phyloP scores from a whole-genome alignment of 2,888 invertebrate species.

The Lasioglossum zephyrum region DNA sequence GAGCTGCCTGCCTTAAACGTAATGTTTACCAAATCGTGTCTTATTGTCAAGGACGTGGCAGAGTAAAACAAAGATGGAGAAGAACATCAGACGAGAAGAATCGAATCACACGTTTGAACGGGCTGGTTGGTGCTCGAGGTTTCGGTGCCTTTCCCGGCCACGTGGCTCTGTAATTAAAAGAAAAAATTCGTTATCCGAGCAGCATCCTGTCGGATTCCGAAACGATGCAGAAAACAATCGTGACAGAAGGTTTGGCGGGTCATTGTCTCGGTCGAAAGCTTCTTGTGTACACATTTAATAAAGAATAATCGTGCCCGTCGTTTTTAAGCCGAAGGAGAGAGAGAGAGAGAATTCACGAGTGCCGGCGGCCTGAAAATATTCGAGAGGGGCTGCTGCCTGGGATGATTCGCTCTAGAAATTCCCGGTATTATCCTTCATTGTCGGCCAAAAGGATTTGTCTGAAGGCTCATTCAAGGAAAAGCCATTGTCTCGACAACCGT shows the following conservation, averaged over 20 bases:
- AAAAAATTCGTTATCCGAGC: conserved; percentile 14
- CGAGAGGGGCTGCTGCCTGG: neutral
- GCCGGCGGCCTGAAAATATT: conserved; percentile 14
- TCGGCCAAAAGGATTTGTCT: conserved; percentile 18
- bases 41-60: neutral
- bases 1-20: no score
- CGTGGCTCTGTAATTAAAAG: conserved; percentile 14
- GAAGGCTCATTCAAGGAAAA: conserved; percentile 7
- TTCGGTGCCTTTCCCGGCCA: neutral
- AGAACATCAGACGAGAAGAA: neutral
- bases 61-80: neutral
- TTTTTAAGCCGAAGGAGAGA: neutral
- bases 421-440: conserved; percentile 10
- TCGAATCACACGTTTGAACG: conserved; percentile 2
- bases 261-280: conserved; percentile 20
- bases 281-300: conserved; percentile 27
- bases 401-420: conserved; percentile 12
- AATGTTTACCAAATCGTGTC: no score
- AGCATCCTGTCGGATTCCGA: conserved; percentile 9
- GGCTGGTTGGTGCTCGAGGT: neutral
- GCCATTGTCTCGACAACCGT: conserved; percentile 18
- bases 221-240: conserved; percentile 28
- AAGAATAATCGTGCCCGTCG: conserved; percentile 18
- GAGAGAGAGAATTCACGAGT: neutral
- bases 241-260: neutral